Evolutionary conservation across 2,113 vertebrate genomes (phyloP).

Genomic region (Hippocampus guttulatus): DNA sequence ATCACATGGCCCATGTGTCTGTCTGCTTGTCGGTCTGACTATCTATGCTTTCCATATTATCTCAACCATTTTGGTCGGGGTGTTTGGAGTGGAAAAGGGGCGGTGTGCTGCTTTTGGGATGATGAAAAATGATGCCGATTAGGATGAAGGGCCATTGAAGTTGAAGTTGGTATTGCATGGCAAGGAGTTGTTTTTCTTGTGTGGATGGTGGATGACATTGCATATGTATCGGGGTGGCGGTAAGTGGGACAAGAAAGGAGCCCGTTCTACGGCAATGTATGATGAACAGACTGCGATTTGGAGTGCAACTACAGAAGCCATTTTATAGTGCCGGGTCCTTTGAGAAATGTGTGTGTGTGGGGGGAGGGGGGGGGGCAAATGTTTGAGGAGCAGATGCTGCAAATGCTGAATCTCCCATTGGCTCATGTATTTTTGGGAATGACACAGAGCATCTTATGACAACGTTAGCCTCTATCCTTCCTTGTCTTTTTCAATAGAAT

Average conservation of each 20-base stretch:
- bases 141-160: slow-evolving; percentile 50
- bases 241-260: slow-evolving; percentile 34
- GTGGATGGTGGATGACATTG: slow-evolving; percentile 4
- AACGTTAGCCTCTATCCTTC: slow-evolving; percentile 57
- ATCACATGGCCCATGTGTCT: slow-evolving; percentile 65
- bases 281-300: slow-evolving; percentile 69
- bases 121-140: slow-evolving; percentile 63
- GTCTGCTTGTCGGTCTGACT: slow-evolving; percentile 23
- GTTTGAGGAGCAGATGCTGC: slow-evolving; percentile 62
- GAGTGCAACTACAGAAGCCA: slow-evolving; percentile 61
- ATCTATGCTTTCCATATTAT: slow-evolving; percentile 31
- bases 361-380: slow-evolving; percentile 56
- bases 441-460: slow-evolving; percentile 59
- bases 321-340: slow-evolving; percentile 52
- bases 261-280: slow-evolving; percentile 62
- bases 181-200: neutral
- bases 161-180: slow-evolving; percentile 42
- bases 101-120: slow-evolving; percentile 28
- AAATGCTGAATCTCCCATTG: slow-evolving; percentile 49
- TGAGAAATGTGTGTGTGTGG: slow-evolving; percentile 40
- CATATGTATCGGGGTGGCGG: slow-evolving; percentile 6
- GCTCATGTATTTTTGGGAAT: slow-evolving; percentile 52
- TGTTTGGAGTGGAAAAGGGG: slow-evolving; percentile 45
- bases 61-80: slow-evolving; percentile 36
- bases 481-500: slow-evolving; percentile 58